Evolutionary conservation across 2,888 invertebrate species (phyloP).

Genomic region (Gandaritis pyraliata): DNA sequence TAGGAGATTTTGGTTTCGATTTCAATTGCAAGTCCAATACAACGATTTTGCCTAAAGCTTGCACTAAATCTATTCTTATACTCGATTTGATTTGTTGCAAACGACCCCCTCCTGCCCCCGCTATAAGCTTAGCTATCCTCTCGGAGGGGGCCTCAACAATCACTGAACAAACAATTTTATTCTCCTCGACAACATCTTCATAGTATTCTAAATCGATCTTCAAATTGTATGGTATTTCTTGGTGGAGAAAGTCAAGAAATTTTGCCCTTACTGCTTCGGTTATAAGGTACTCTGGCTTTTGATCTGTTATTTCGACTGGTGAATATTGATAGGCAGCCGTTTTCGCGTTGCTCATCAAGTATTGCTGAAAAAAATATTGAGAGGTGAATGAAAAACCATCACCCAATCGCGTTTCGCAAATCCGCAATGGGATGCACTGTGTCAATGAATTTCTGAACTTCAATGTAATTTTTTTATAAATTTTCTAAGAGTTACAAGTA

Average conservation of each 20-base stretch:
- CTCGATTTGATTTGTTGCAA: slow-evolving; percentile 88
- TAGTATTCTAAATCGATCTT: slow-evolving; percentile 87
- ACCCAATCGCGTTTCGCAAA: neutral
- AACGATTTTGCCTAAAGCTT: slow-evolving; percentile 86
- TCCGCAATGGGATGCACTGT: too few relatives aligned
- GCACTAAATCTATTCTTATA: slow-evolving; percentile 86
- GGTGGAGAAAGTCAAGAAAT: slow-evolving; percentile 91
- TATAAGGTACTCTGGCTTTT: slow-evolving; percentile 88
- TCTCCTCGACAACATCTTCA: slow-evolving; percentile 81
- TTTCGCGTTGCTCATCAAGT: slow-evolving; percentile 87
- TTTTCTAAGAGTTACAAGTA: too few relatives aligned
- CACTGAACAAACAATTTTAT: slow-evolving; percentile 80
- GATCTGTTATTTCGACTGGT: slow-evolving; percentile 88
- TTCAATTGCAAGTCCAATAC: slow-evolving; percentile 64
- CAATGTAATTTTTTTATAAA: too few relatives aligned
- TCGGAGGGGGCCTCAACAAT: slow-evolving; percentile 86
- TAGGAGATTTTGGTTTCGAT: slow-evolving; percentile 38
- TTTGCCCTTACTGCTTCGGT: slow-evolving; percentile 91
- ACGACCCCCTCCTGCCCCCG: slow-evolving; percentile 87
- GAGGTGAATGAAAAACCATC: slow-evolving; percentile 1
- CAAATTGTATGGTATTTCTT: slow-evolving; percentile 94
- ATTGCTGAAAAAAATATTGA: slow-evolving; percentile 81
- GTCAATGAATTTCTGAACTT: too few relatives aligned
- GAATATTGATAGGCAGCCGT: slow-evolving; percentile 88
- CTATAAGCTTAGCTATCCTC: slow-evolving; percentile 86